A percentile compares a stretch with the other conserved stretches of the same genome.
Evolutionary conservation across 1,140 invertebrate species (phyloP).

Genomic region (Zophobas atratus): DNA sequence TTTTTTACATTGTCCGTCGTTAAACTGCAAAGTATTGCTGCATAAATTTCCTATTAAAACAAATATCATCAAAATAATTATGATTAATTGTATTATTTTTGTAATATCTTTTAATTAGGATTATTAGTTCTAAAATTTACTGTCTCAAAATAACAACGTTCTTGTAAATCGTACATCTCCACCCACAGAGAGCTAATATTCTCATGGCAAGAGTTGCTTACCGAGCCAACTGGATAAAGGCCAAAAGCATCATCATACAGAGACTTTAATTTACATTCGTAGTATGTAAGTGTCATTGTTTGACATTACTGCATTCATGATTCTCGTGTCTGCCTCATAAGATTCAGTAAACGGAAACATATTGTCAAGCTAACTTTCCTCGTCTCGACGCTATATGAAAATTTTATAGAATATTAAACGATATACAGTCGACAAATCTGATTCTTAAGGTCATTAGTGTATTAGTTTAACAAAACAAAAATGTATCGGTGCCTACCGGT

Average conservation of each 20-base stretch:
- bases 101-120: neutral
- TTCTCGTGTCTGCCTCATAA: constrained; percentile 27
- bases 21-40: too few relatives aligned
- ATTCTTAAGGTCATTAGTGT: too few relatives aligned
- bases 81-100: neutral
- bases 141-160: constrained; percentile 15
- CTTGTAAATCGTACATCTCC: constrained; percentile 21
- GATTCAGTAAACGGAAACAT: constrained; percentile 14
- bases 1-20: too few relatives aligned
- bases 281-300: constrained; percentile 31
- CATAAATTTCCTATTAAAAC: too few relatives aligned
- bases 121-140: neutral
- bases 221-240: constrained; percentile 26
- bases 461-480: too few relatives aligned
- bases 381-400: neutral
- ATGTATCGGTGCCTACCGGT: too few relatives aligned
- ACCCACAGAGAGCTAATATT: constrained; percentile 22
- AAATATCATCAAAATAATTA: neutral
- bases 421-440: neutral
- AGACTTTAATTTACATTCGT: constrained; percentile 29
- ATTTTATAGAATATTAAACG: neutral
- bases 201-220: neutral
- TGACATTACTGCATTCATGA: constrained; percentile 33
- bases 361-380: constrained; percentile 6
- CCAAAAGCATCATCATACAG: constrained; percentile 30